Conservation (phyloP, 2,797 vertebrate genomes). For the Pipistrellus nathusii region DNA sequence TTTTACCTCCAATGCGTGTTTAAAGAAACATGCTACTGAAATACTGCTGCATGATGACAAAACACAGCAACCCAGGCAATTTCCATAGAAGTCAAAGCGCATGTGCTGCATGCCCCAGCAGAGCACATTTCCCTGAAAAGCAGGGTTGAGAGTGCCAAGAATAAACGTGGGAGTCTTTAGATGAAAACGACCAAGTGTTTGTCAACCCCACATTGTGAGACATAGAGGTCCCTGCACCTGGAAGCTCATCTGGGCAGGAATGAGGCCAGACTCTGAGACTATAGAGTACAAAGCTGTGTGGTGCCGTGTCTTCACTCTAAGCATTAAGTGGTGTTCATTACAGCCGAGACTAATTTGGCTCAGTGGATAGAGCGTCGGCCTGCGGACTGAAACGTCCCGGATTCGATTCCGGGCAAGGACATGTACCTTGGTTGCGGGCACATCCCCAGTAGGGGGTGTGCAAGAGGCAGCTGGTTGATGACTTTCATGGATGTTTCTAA, state of each 20-base stretch:
- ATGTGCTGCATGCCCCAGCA: not conserved
- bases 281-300: not conserved
- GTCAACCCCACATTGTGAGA: not conserved
- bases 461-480: too few species aligned
- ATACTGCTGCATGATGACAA: slow-evolving; percentile 21
- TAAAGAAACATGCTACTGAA: slow-evolving; percentile 44
- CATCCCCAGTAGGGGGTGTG: too few species aligned
- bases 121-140: not conserved
- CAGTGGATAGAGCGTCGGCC: too few species aligned
- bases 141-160: not conserved
- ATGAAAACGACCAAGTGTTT: not conserved
- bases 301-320: not conserved
- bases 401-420: too few species aligned
- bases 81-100: not conserved
- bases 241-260: slow-evolving; percentile 18
- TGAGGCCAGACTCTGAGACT: not conserved
- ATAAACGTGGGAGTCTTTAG: not conserved
- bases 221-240: not conserved
- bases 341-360: not conserved
- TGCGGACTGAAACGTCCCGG: too few species aligned
- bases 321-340: not conserved
- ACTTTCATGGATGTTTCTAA: too few species aligned
- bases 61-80: slow-evolving; percentile 41
- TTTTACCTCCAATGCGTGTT: slow-evolving; percentile 57
- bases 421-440: too few species aligned